Base-by-base conservation (phyloP, 2,113 vertebrate genomes). In the Strix uralensis region DNA sequence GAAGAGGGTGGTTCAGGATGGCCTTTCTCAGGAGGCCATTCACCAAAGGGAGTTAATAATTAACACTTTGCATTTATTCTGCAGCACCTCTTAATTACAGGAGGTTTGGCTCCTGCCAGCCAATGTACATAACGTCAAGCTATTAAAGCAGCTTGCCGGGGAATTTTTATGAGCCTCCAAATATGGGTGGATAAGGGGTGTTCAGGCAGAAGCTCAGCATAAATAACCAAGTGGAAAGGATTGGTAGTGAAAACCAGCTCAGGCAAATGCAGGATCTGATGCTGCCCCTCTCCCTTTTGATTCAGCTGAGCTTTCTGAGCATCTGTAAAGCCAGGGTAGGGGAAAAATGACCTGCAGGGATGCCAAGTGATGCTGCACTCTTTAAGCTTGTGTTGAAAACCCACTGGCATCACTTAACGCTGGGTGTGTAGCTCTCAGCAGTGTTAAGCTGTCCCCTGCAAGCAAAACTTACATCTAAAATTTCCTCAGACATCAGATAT, bases 21-120 rank as follows among this genome's bases (percentile, higher is more conserved):
- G 67, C 80, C 65, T 82, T 89, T 66, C 55, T 90, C 77, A 47
- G 74, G 55, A 85, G 82, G 83, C 90, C 71, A 20, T 0, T 2
- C 80, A 95, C 42, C 55, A 55, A 58, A 80, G 58, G 40, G 52
- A 89, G 88, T 90, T 95, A 95, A 95, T 94, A 72, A 92, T 95
- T 96, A 96, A 95, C 88, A 42, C 34, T 75, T 84, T 0, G 11
- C 15, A 5, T 65, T 96, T 84, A 32, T 13, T 79, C 69, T 74
- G 61, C 77, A 74, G 82, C 57, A 46, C 34, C 40, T 85, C 49
- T 75, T 54, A 49, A 49, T 62, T 21, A 2, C 66, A 77, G 84
- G 84, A 65, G 40, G 7, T 66, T 85, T 73, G 78, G 66, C 62
- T 95, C 32, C 74, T 85, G 88, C 18, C 66, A 85, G 77, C 49